Evolutionary conservation across 2,888 invertebrate genomes (phyloP).

Genomic region (Zootermopsis nevadensis): DNA sequence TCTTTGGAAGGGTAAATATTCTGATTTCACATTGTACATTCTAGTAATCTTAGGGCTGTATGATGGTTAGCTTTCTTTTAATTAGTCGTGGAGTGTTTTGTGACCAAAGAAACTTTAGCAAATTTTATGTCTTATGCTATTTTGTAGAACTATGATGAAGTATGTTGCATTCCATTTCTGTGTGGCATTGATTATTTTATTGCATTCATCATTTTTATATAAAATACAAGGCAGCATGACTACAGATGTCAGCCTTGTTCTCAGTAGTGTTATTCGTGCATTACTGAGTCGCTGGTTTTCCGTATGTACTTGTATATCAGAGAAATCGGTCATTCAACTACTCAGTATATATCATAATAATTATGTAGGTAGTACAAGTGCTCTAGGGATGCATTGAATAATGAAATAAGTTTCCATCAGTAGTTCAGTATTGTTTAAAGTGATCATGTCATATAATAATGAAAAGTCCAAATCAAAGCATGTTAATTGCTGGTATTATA

Average conservation of each 20-base stretch:
- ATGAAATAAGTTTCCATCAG: too few species aligned
- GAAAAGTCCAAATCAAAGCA: not conserved
- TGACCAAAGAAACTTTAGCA: conserved; percentile 26
- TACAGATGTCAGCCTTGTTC: not conserved
- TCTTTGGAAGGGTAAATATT: not conserved
- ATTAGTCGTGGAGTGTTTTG: conserved; percentile 13
- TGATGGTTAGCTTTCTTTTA: not conserved
- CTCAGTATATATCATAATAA: not conserved
- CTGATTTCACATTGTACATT: not conserved
- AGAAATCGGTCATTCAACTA: not conserved
- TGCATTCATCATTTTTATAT: not conserved
- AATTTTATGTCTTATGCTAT: not conserved
- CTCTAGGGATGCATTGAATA: not conserved
- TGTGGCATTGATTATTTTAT: not conserved
- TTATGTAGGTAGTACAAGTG: not conserved
- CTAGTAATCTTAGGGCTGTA: not conserved
- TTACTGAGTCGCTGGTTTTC: not conserved
- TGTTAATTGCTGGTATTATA: not conserved
- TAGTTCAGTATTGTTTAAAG: too few species aligned
- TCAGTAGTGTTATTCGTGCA: not conserved
- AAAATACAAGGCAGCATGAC: not conserved
- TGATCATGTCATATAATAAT: not conserved
- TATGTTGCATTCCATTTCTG: conserved; percentile 23
- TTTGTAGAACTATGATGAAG: conserved; percentile 18
- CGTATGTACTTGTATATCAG: not conserved